Evolutionary conservation across 2,797 vertebrate genomes (phyloP).

Genomic region (Tauraco hartlaubi): DNA sequence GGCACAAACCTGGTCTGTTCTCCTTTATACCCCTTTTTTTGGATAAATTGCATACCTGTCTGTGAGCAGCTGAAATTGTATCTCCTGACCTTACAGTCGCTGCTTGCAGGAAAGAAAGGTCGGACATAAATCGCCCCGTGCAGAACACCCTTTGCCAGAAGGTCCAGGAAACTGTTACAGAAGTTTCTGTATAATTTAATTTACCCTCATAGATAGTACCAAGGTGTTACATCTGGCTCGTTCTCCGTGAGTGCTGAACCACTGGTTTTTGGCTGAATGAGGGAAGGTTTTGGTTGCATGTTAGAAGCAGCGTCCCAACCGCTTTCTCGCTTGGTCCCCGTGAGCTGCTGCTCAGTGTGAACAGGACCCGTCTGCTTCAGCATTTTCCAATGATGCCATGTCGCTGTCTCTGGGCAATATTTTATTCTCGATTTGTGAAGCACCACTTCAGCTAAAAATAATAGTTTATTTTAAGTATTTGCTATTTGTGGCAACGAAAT

Average conservation of each 20-base stretch:
- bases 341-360: not conserved
- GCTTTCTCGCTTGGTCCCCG: fast-evolving
- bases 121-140: not conserved
- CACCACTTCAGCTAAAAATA: conserved; percentile 21
- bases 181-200: not conserved
- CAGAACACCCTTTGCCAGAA: not conserved
- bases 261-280: not conserved
- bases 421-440: not conserved
- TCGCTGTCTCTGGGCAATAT: not conserved
- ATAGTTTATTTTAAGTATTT: not conserved
- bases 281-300: not conserved
- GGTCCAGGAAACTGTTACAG: not conserved
- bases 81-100: not conserved
- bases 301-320: not conserved
- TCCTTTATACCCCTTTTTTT: not conserved
- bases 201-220: not conserved
- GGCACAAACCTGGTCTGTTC: not conserved
- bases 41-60: not conserved
- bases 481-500: conserved; percentile 10
- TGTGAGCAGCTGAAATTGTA: not conserved
- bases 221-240: not conserved
- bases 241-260: not conserved
- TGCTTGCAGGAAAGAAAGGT: not conserved
- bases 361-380: not conserved
- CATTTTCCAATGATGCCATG: not conserved